A percentile compares a stretch with the other conserved stretches of the same genome.
phyloP scores from a whole-genome alignment of 2,888 invertebrate genomes.

The Danaus chrysippus region DNA sequence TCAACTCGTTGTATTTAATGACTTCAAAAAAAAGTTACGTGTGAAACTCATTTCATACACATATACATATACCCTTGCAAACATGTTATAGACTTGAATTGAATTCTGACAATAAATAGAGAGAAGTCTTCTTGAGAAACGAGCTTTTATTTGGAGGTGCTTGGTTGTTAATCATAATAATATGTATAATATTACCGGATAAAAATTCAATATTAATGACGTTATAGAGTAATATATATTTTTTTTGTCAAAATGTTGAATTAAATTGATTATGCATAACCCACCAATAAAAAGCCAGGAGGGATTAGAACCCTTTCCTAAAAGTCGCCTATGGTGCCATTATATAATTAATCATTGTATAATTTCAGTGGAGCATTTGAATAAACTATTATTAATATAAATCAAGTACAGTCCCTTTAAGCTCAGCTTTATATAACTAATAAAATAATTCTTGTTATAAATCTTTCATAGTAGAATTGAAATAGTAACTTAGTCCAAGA shows the following conservation, averaged over 20 bases:
- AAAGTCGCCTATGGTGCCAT: constrained; percentile 8
- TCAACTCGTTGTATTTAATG: constrained; percentile 27
- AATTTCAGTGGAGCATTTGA: constrained; percentile 3
- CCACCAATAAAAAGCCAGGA: constrained; percentile 16
- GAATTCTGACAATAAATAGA: no score
- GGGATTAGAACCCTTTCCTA: constrained; percentile 15
- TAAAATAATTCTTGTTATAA: background rate
- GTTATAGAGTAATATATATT: no score
- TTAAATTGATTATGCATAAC: constrained; percentile 14
- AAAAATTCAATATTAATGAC: no score
- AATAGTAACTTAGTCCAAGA: no score
- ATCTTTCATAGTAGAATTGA: background rate
- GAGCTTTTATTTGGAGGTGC: no score
- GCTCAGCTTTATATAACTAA: background rate
- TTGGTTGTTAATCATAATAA: no score
- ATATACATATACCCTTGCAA: background rate
- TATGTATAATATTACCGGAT: no score
- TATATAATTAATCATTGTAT: constrained; percentile 15
- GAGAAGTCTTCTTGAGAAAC: no score
- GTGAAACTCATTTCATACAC: background rate
- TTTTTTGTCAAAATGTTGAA: no score
- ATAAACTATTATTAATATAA: constrained; percentile 6
- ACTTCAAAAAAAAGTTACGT: constrained; percentile 22
- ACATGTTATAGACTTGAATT: no score
- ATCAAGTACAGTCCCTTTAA: background rate